Evolutionary conservation across 2,113 vertebrate genomes (phyloP).

Genomic region (Megalops atlanticus): DNA sequence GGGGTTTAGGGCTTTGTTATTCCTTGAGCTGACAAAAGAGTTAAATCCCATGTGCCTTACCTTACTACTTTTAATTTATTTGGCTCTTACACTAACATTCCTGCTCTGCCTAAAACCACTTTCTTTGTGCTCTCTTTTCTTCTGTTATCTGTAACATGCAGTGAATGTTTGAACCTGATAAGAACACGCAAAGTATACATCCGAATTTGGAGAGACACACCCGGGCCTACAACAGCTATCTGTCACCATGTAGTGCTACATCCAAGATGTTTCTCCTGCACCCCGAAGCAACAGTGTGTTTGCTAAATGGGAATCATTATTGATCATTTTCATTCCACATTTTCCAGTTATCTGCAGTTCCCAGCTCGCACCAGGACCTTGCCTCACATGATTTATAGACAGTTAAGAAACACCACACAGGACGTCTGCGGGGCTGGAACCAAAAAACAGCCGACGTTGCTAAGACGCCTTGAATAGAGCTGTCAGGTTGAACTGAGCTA

Average conservation of each 20-base stretch:
- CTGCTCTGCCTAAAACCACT: not conserved
- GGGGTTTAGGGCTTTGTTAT: not conserved
- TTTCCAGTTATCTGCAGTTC: not conserved
- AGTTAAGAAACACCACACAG: not conserved
- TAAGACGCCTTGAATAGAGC: not conserved
- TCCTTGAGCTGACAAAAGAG: not conserved
- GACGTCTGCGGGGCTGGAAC: not conserved
- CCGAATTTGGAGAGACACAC: not conserved
- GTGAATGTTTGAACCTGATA: not conserved
- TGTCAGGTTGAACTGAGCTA: not conserved
- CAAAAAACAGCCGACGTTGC: not conserved
- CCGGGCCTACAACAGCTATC: not conserved
- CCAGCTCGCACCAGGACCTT: constrained; percentile 3
- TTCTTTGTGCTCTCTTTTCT: not conserved
- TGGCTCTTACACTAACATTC: not conserved
- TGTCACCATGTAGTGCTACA: not conserved
- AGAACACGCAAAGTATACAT: not conserved
- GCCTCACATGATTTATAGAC: not conserved
- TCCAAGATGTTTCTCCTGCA: not conserved
- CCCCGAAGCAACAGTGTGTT: not conserved
- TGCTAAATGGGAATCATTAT: not conserved
- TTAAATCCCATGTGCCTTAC: not conserved
- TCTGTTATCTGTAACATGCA: not conserved
- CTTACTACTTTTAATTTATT: not conserved
- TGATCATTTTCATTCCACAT: not conserved